These are phyloP conservation scores for Spodoptera frugiperda DNA, from an alignment of 1,140 invertebrate species.

Conservation along the genomic window DNA sequence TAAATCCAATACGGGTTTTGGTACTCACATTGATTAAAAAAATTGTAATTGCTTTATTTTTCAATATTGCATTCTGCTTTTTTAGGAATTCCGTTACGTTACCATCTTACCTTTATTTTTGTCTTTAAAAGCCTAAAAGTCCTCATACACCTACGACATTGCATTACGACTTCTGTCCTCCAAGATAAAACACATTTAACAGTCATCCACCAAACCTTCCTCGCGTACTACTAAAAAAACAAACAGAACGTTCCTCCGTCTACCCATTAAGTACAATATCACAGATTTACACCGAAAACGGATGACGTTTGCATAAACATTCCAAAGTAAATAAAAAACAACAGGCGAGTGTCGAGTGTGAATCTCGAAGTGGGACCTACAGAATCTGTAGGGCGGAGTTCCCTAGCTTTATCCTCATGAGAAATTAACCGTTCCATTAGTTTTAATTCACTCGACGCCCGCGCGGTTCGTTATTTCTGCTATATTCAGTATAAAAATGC, in stretches of 20 bases:
- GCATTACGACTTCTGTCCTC: too few species aligned
- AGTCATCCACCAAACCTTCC: neutral
- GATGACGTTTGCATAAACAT: conserved; percentile 36
- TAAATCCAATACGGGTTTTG: too few species aligned
- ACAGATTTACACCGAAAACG: conserved; percentile 18
- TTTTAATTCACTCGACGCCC: conserved; percentile 82
- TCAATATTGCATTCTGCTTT: too few species aligned
- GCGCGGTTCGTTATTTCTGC: conserved; percentile 76
- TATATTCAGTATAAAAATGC: conserved; percentile 73
- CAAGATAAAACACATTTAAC: neutral
- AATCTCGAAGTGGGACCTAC: conserved; percentile 42
- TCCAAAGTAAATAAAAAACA: conserved; percentile 43
- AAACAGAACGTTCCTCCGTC: neutral
- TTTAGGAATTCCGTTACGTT: too few species aligned
- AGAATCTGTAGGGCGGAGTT: conserved; percentile 57
- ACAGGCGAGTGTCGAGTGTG: conserved; percentile 20
- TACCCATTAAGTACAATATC: conserved; percentile 7
- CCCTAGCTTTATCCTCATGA: conserved; percentile 78
- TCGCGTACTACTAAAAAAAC: neutral
- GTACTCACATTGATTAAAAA: too few species aligned
- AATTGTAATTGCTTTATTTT: too few species aligned
- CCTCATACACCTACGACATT: too few species aligned
- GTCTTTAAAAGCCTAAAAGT: too few species aligned
- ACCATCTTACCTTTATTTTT: too few species aligned
- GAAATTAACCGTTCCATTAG: conserved; percentile 84